Evolutionary conservation across 2,797 vertebrate species (phyloP).

Genomic region (Danio tinwini): DNA sequence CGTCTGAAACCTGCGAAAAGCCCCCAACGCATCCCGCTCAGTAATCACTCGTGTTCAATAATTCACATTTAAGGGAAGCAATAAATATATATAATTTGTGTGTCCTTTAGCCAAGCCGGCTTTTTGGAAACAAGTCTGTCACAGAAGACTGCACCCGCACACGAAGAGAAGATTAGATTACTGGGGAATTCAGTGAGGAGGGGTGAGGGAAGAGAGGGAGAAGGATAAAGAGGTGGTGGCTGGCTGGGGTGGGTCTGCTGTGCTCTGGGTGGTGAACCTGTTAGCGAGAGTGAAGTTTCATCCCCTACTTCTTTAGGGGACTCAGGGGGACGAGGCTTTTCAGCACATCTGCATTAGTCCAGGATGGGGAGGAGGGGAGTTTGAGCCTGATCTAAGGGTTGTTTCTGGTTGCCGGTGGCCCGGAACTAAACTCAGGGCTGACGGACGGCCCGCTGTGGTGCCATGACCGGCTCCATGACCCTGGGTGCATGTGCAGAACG

Average conservation of each 20-base stretch:
- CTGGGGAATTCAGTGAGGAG: conserved; percentile 56
- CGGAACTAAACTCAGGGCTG: conserved; percentile 53
- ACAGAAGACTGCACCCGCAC: conserved; percentile 83
- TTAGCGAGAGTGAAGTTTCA: conserved; percentile 60
- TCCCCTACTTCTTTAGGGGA: conserved; percentile 58
- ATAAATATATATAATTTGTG: conserved; percentile 66
- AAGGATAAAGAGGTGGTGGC: conserved; percentile 41
- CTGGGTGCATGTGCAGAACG: conserved; percentile 24
- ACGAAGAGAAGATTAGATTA: conserved; percentile 83
- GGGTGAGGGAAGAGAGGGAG: conserved; percentile 52
- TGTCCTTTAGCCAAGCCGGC: conserved; percentile 73
- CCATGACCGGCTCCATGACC: conserved; percentile 38
- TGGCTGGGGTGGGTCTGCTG: conserved; percentile 43
- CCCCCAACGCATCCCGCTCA: conserved; percentile 26
- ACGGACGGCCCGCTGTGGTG: conserved; percentile 45
- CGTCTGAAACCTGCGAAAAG: conserved; percentile 12
- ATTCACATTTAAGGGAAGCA: conserved; percentile 81
- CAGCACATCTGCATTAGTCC: conserved; percentile 71
- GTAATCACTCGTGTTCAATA: conserved; percentile 81
- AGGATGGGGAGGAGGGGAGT: conserved; percentile 37
- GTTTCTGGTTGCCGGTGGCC: conserved; percentile 54
- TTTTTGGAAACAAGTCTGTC: conserved; percentile 76
- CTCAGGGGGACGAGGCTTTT: conserved; percentile 65
- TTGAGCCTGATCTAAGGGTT: conserved; percentile 38
- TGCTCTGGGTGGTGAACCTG: conserved; percentile 55